A percentile compares a stretch with the other conserved stretches of the same genome.
Evolutionary conservation across 2,797 vertebrate species (phyloP).

Genomic region (Pangasius mekongensis): DNA sequence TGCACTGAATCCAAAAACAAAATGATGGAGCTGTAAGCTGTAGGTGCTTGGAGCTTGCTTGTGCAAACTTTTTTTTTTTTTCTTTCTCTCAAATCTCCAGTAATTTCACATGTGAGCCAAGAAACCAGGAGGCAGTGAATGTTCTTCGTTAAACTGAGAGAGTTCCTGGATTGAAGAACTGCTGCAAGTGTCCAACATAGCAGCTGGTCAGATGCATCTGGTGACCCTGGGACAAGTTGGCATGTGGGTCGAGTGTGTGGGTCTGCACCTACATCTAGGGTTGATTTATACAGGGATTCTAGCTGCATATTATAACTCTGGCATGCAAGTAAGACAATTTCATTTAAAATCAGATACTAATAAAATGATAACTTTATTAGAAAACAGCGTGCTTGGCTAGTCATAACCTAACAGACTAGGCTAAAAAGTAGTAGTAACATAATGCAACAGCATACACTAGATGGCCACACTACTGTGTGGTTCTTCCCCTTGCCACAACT

Average conservation of each 20-base stretch:
- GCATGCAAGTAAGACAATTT: not conserved
- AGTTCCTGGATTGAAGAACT: constrained; percentile 50
- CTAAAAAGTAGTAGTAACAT: not conserved
- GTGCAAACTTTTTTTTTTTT: constrained; percentile 36
- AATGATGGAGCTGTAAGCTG: constrained; percentile 29
- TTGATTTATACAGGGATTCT: not conserved
- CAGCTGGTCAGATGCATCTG: constrained; percentile 64
- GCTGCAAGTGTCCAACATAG: constrained; percentile 53
- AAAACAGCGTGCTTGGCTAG: not conserved
- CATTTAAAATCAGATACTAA: not conserved
- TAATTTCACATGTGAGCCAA: constrained; percentile 45
- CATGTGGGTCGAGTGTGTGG: constrained; percentile 31
- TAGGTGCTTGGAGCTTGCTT: constrained; percentile 34
- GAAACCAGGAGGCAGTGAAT: constrained; percentile 50
- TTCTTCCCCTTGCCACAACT: not conserved
- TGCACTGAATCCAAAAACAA: not conserved
- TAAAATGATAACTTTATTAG: not conserved
- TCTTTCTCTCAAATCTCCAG: constrained; percentile 24
- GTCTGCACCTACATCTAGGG: not conserved
- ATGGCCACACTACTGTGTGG: not conserved
- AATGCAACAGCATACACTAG: not conserved
- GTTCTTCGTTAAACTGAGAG: constrained; percentile 47
- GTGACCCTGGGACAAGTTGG: constrained; percentile 55
- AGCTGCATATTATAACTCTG: not conserved
- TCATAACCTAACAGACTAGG: not conserved